Evolutionary conservation across 1,140 invertebrate genomes (phyloP).

Genomic region (Armadillidium nasatum): DNA sequence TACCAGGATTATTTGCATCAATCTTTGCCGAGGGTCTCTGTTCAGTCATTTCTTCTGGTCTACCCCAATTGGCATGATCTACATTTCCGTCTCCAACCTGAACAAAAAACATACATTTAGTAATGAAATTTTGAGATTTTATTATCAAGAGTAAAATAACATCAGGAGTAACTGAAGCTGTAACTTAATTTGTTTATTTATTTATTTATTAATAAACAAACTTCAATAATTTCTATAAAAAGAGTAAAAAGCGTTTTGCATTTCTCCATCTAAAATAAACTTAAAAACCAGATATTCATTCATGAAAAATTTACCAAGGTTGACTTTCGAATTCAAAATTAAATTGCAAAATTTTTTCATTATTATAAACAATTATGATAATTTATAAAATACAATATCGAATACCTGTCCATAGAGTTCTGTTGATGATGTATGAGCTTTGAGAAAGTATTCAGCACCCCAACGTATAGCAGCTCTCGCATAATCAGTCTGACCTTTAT

Average conservation of each 20-base stretch:
- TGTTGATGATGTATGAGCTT: slow-evolving; percentile 29
- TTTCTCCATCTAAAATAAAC: too few species aligned
- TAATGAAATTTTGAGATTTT: neutral
- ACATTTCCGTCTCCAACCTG: slow-evolving; percentile 28
- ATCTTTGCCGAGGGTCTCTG: slow-evolving; percentile 60
- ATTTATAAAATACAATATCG: too few species aligned
- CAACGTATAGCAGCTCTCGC: slow-evolving; percentile 29
- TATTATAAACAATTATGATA: too few species aligned
- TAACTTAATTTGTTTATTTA: too few species aligned
- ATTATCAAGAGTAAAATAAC: neutral
- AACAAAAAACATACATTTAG: neutral
- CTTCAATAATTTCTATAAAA: too few species aligned
- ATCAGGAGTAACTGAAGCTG: neutral
- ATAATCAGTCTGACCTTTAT: slow-evolving; percentile 25
- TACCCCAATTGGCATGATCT: slow-evolving; percentile 54
- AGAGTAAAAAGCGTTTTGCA: too few species aligned
- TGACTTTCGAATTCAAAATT: too few species aligned
- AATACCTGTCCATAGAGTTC: slow-evolving; percentile 45
- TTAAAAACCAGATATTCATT: too few species aligned
- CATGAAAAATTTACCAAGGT: too few species aligned
- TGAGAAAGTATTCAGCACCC: slow-evolving; percentile 34
- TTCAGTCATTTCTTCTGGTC: slow-evolving; percentile 61
- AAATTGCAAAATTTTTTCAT: too few species aligned
- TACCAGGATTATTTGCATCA: slow-evolving; percentile 51
- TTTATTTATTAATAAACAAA: too few species aligned